Percentiles rank a stretch among this genome's conserved stretches.
Evolutionary conservation across 2,888 invertebrate species (phyloP).

Genomic region (Hemicrepidius hirtus): DNA sequence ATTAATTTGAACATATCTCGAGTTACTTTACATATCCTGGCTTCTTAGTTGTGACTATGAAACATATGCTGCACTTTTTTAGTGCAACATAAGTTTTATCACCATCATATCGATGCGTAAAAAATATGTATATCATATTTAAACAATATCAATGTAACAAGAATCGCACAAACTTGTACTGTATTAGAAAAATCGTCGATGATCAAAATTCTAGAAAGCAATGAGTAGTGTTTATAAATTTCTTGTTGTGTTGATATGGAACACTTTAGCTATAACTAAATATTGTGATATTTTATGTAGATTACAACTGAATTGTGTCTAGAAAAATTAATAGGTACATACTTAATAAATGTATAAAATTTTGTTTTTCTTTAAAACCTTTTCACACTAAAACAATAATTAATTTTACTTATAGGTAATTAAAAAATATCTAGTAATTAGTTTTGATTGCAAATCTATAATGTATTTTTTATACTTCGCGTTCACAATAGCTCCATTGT

Average conservation of each 20-base stretch:
- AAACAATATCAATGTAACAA: slow-evolving; percentile 39
- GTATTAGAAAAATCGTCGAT: slow-evolving; percentile 5
- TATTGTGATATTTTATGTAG: slow-evolving; percentile 72
- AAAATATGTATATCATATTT: slow-evolving; percentile 23
- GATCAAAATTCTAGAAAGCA: slow-evolving; percentile 15
- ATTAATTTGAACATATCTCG: slow-evolving; percentile 25
- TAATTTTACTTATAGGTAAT: too few relatives aligned
- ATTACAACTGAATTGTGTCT: slow-evolving; percentile 66
- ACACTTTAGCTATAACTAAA: slow-evolving; percentile 64
- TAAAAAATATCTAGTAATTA: too few relatives aligned
- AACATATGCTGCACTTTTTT: background rate
- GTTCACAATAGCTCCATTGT: too few relatives aligned
- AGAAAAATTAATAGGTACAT: slow-evolving; percentile 61
- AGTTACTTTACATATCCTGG: slow-evolving; percentile 38
- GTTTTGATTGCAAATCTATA: too few relatives aligned
- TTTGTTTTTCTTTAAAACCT: background rate
- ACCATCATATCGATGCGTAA: slow-evolving; percentile 29
- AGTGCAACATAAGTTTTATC: slow-evolving; percentile 17
- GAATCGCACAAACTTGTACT: slow-evolving; percentile 14
- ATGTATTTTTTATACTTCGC: too few relatives aligned
- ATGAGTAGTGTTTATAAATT: slow-evolving; percentile 23
- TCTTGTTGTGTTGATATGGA: slow-evolving; percentile 57
- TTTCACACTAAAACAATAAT: too few relatives aligned
- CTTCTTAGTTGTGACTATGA: slow-evolving; percentile 32
- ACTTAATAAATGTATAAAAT: slow-evolving; percentile 57